Evolutionary conservation across 2,797 vertebrate species (phyloP).

Genomic region (Poeciliopsis paucimaculata): DNA sequence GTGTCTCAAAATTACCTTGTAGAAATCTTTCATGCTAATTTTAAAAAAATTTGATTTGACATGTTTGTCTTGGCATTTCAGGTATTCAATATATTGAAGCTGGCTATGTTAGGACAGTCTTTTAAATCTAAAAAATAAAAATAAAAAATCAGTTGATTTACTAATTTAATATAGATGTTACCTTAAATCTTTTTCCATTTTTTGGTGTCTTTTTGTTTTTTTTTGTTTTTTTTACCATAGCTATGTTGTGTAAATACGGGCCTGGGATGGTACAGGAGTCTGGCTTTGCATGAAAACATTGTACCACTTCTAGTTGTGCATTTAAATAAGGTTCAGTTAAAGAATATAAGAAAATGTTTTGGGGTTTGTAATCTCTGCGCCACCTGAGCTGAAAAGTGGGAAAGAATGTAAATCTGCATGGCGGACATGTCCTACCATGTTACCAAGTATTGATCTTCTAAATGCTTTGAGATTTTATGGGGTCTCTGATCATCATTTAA

Average conservation of each 20-base stretch:
- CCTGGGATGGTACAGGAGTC: not conserved
- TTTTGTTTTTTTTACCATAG: not conserved
- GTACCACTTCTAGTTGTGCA: not conserved
- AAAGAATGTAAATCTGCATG: not conserved
- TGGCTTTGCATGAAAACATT: constrained; percentile 3
- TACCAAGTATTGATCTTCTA: constrained; percentile 15
- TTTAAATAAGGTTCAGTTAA: not conserved
- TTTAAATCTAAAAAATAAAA: not conserved
- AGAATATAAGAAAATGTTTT: constrained; percentile 4
- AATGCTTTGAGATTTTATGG: constrained; percentile 12
- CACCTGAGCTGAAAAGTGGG: constrained; percentile 20
- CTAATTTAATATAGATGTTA: not conserved
- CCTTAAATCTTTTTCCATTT: not conserved
- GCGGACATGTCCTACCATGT: not conserved
- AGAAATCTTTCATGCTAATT: not conserved
- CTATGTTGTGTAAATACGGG: not conserved
- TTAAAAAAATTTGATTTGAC: not conserved
- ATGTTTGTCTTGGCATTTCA: not conserved
- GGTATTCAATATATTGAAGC: not conserved
- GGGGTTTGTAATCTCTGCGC: constrained; percentile 20
- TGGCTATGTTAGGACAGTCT: not conserved
- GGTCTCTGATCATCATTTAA: constrained; percentile 9
- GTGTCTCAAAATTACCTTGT: not conserved
- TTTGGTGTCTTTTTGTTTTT: not conserved
- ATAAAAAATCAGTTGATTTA: not conserved